Evolutionary conservation across 2,113 vertebrate genomes (phyloP), one percentile per base, ranked within the genome.

Genomic region (Urocolius indicus): DNA sequence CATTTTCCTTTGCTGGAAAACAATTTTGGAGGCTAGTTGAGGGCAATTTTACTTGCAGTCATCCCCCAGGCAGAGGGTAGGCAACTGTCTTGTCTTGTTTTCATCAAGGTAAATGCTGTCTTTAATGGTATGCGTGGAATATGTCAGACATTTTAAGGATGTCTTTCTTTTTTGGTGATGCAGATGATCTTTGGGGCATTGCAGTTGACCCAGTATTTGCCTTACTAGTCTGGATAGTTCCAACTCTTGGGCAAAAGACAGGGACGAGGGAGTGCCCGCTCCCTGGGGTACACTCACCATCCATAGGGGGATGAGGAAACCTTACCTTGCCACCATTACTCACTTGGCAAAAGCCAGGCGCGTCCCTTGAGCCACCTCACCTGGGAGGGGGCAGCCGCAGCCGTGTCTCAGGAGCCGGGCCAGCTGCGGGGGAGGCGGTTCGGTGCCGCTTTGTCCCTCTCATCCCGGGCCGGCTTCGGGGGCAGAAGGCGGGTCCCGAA

Each of bases 391-490:
- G 34, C 21, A 17, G 46, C 66, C 48, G n/a, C 27, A 36, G 57
- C 57, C 52, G 13, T 17, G 49, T 16, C 49, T 32, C 72, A 15
- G 84, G 52, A 20, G 43, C 74, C 22, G 4, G 30, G 63, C 54
- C 4, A 3, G 36, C 10, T 7, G 52, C 22, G 4, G 45, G 24
- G 59, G 1, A n/a, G n/a, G n/a, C 6, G 4, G 16, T 30, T 66
- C 55, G 16, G 16, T 36, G 71, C 16, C n/a, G 0, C 2, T 26
- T n/a, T 3, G 1, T 9, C 7, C 5, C 23, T 19, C 61, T 36
- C 26, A 0, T 6, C 0, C 0, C 1, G 52, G n/a, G 19, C 12
- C 13, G 13, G 34, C 14, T 65, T 22, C 3, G 16, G 16, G 30
- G 29, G 32, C 6, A 1, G 11, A 27, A 16, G 11, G 10, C 3